Evolutionary conservation across 2,797 vertebrate genomes (phyloP), one percentile per base, ranked within the genome.

Genomic region (Arctocebus calabarensis): DNA sequence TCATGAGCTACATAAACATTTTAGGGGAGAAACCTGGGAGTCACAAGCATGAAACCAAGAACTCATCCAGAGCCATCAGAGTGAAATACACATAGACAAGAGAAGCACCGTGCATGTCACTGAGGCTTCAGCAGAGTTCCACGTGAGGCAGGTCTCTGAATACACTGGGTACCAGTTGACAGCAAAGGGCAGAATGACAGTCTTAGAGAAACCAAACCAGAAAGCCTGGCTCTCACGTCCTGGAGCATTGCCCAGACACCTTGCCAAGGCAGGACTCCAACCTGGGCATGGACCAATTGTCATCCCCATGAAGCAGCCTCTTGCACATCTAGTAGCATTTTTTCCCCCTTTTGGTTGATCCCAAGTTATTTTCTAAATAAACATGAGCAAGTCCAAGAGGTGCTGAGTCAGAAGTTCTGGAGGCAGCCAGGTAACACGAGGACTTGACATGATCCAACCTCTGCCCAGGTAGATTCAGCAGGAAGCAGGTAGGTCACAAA

Each of bases 301-400:
- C 62, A 45, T 59, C 45, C n/a, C 10, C 48, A n/a, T 8, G 48
- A 79, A 64, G 68, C 79, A 17, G 59, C 37, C 37, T 83, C 59
- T 66, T 57, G 16, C 61, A 48, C 57, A 37, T 9, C 11, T 20
- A 37, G 10, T 61, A 85, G 61, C 74, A 74, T 88, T 48, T 61
- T 48, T 10, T 19, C 48, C 48, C 48, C 48, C 19, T n/a, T 87
- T 68, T 45, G 22, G 45, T 73, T 55, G 37, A 83, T 74, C 12
- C 11, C 48, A 70, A 84, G 32, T 85, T 37, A 87, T 88, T 92
- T 92, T 94, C 61, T 81, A 88, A 95, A 88, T 77, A 90, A 93
- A 91, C 90, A 90, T 48, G 12, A 94, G 34, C 40, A 89, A 75
- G 43, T 29, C 86, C 48, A 62, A 66, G 75, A 90, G 61, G 29